Evolutionary conservation across 1,140 invertebrate genomes (phyloP), one percentile per base, ranked within the genome.

Genomic region (Odontomachus brunneus): DNA sequence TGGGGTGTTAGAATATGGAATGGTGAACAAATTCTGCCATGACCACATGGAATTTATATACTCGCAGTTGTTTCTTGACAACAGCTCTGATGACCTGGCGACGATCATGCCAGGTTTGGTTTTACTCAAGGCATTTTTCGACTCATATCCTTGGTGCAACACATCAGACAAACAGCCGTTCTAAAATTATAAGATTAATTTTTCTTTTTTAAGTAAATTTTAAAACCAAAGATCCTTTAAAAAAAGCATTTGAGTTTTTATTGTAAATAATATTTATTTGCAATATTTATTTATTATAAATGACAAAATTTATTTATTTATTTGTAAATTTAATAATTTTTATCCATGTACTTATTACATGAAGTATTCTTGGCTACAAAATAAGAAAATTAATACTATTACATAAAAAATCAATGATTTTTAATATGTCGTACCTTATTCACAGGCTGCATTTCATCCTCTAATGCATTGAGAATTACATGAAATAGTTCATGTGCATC

Each of bases 401-500:
- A 4, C 1, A 51, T 2, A 44, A 3, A 78, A 44, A 3, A 78
- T 12, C 11, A 59, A 12, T 59, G 29, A 26, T 59, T 24, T 65
- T 29, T 51, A 57, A 19, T 38, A 53, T 67, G 19, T 19, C 57
- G 29, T 92, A 96, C 96, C 91, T 95, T 96, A 90, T 94, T 95
- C 17, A 94, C 88, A 51, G 94, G 93, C 71, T 96, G 94, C 17
- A 96, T 95, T 94, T 99, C 98, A 93, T 98, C 97, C 93, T 98
- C 97, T 22, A 99, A 94, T 38, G 98, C 98, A 33, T 97, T 96
- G 14, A 98, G 95, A 85, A 99, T 92, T 15, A 98, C 96, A 94
- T 98, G 97, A 82, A 98, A 97, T 62, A 99, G 92, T 92, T 99
- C 98, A 93, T 99, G 98, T 22, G 97, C 97, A 95, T 99, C 98